These are phyloP conservation scores for Galeruca laticollis DNA, from an alignment of 2,888 invertebrate genomes.

Conservation along the genomic window DNA sequence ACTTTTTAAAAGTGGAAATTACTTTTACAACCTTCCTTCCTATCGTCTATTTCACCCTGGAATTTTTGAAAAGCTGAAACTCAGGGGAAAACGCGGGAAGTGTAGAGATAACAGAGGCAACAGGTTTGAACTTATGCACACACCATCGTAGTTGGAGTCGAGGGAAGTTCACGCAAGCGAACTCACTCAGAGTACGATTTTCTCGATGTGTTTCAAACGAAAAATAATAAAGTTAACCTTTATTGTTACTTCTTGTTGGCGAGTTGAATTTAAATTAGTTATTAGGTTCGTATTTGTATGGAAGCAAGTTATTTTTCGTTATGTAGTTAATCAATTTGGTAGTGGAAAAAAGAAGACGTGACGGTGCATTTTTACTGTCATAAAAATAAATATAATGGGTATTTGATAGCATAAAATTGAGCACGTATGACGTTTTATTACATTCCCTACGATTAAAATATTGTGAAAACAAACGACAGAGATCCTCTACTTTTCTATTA, in stretches of 20 bases:
- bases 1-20: not conserved
- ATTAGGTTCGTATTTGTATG: not conserved
- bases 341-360: not conserved
- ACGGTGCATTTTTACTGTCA: not conserved
- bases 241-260: not conserved
- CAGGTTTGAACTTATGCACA: not conserved
- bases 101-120: conserved; percentile 7
- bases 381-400: conserved; percentile 7
- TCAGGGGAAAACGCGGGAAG: not conserved
- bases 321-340: not conserved
- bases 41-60: not conserved
- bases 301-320: not conserved
- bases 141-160: not conserved
- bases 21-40: conserved; percentile 7
- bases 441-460: too few species aligned
- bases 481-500: too few species aligned
- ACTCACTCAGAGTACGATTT: not conserved
- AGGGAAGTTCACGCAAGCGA: conserved; percentile 22
- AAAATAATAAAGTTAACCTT: conserved; percentile 7
- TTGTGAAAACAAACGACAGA: too few species aligned
- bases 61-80: not conserved
- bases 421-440: too few species aligned
- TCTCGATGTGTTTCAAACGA: not conserved
- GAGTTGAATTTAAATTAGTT: conserved; percentile 16
- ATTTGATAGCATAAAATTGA: not conserved